Evolutionary conservation across 2,888 invertebrate species (phyloP).

Genomic region (Neocrepidodera transversa): DNA sequence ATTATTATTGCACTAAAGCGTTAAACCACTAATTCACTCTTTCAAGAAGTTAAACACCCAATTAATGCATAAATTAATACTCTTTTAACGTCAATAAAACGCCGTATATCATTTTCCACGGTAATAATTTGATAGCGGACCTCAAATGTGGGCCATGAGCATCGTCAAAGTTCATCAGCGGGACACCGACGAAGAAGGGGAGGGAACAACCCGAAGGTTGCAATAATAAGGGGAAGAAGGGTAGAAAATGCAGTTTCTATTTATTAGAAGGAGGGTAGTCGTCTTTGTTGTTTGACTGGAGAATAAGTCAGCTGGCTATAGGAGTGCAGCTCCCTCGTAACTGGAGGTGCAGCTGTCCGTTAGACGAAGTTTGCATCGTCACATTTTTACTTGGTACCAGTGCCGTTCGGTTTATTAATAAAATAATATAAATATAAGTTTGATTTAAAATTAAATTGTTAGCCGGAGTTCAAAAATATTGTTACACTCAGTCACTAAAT

Average conservation of each 20-base stretch:
- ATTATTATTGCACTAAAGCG: too few relatives aligned
- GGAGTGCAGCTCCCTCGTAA: constrained; percentile 44
- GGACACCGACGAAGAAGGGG: constrained; percentile 43
- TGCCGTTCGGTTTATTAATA: constrained; percentile 37
- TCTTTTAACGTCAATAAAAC: not conserved
- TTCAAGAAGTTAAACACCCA: too few relatives aligned
- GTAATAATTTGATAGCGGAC: not conserved
- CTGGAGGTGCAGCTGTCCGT: constrained; percentile 50
- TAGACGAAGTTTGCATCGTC: constrained; percentile 41
- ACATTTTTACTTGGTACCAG: constrained; percentile 42
- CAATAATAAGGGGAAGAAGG: constrained; percentile 49
- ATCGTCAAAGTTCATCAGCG: constrained; percentile 37
- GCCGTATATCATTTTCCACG: not conserved
- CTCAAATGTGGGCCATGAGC: constrained; percentile 4
- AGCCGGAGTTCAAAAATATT: too few relatives aligned
- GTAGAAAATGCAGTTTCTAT: constrained; percentile 50
- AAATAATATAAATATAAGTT: not conserved
- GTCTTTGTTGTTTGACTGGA: constrained; percentile 59
- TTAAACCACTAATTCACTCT: too few relatives aligned
- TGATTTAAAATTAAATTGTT: too few relatives aligned
- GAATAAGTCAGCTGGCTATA: constrained; percentile 61
- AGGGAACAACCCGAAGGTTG: constrained; percentile 49
- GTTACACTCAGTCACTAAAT: too few relatives aligned
- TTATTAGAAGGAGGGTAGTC: constrained; percentile 55
- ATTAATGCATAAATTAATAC: too few relatives aligned